These are phyloP conservation scores for Caradrina kadenii DNA, from an alignment of 2,888 invertebrate species.

Conservation along the genomic window DNA sequence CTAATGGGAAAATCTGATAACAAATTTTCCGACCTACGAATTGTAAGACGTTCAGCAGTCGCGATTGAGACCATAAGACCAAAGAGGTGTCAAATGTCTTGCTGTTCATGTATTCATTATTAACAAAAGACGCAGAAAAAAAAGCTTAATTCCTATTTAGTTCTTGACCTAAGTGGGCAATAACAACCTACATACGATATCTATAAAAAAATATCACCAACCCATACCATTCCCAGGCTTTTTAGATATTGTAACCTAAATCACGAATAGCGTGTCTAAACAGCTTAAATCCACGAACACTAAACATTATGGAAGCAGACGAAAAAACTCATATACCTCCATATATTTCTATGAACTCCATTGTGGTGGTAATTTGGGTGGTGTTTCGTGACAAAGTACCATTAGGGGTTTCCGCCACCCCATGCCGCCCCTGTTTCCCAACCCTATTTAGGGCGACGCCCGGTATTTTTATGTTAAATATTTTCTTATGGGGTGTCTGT, in stretches of 20 bases:
- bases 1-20: too few species aligned
- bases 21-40: too few species aligned
- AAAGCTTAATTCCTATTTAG: too few species aligned
- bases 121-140: too few species aligned
- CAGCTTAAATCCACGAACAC: constrained; percentile 59
- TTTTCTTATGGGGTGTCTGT: constrained; percentile 61
- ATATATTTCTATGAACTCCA: constrained; percentile 71
- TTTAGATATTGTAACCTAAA: constrained; percentile 47
- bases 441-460: constrained; percentile 76
- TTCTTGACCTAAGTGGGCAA: too few species aligned
- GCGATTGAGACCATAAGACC: too few species aligned
- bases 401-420: constrained; percentile 84
- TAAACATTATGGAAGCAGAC: constrained; percentile 55
- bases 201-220: background rate
- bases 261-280: constrained; percentile 68
- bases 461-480: constrained; percentile 70
- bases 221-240: constrained; percentile 12
- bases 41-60: too few species aligned
- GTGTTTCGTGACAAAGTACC: constrained; percentile 84
- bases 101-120: too few species aligned
- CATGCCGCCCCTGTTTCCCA: constrained; percentile 65
- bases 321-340: constrained; percentile 57
- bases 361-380: constrained; percentile 75
- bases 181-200: too few species aligned
- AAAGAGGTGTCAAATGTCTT: too few species aligned